Base-by-base conservation (phyloP, 2,113 vertebrate species). In the Phrynosoma blainvillii region DNA sequence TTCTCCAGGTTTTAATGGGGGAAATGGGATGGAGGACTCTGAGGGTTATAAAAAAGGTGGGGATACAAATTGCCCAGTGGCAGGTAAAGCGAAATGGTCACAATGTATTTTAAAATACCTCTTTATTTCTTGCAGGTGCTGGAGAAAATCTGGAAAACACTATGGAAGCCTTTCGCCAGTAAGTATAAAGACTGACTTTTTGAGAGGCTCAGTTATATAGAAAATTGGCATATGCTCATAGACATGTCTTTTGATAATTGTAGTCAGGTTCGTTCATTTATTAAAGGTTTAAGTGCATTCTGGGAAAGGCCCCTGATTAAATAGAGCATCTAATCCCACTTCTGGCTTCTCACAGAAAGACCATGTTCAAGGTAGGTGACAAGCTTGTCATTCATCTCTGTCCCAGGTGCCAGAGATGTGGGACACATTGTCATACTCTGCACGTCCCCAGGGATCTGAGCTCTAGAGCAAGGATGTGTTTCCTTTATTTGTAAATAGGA, bases 111-210 rank as follows among this genome's bases (percentile, higher is more conserved):
- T 68, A 68, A 68, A 68, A 80, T 25, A 5, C 27, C 1, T 70
- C 84, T 92, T 83, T 95, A 0, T 88, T 92, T 95, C 91, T 93
- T 16, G 4, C 93, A 99, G 99, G 99, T 89, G 99, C 98, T 86
- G 98, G 98, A 42, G 98, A 99, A 95, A 99, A 99, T 94, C 95
- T 99, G 94, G 99, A 99, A 91, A 99, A 99, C 93, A 99, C 99
- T 23, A 99, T 99, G 98, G 92, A 98, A 87, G 99, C 99, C 62
- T 99, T 99, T 95, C 97, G 95, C 89, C 98, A 99, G 99, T 99
- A 95, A 98, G 99, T 98, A 96, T 89, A 54, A 25, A 83, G 65
- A 54, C 42, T 70, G 68, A 59, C 0, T 0, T 0, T 2, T 13
- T 25, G 73, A 87, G 47, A 66, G 18, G 1, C 16, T 71, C 74